Conservation (phyloP, 2,888 invertebrate species). For the Meghimatium bilineatum region DNA sequence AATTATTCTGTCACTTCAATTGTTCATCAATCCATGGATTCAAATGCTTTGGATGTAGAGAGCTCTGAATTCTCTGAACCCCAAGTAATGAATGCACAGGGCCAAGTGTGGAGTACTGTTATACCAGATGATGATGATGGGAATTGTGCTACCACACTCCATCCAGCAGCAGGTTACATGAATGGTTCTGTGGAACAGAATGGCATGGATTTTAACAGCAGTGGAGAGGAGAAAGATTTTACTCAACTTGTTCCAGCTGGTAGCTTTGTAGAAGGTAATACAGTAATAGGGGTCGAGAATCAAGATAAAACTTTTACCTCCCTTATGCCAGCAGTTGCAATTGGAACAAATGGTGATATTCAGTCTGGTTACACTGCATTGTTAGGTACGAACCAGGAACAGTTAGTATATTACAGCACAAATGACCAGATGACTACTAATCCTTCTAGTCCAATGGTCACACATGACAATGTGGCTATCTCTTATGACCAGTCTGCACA, state of each 20-base stretch:
- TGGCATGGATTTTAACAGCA: constrained; percentile 43
- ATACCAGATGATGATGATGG: constrained; percentile 21
- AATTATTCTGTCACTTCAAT: constrained; percentile 7
- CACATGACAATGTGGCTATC: constrained; percentile 30
- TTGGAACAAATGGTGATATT: constrained; percentile 43
- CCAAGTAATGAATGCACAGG: constrained; percentile 1
- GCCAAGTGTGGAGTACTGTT: constrained; percentile 26
- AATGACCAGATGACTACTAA: constrained; percentile 33
- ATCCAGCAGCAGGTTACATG: constrained; percentile 31
- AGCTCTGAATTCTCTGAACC: constrained; percentile 3
- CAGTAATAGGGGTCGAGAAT: constrained; percentile 2
- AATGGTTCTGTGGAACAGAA: constrained; percentile 43
- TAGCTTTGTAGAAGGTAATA: constrained; percentile 34
- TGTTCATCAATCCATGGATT: constrained; percentile 7
- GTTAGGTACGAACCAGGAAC: constrained; percentile 29
- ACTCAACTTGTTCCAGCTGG: constrained; percentile 47
- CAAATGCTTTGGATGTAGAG: not conserved
- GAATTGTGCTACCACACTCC: not conserved
- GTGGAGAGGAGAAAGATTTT: constrained; percentile 47
- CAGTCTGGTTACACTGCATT: constrained; percentile 40
- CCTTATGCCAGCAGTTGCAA: constrained; percentile 45
- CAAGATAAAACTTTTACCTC: constrained; percentile 47
- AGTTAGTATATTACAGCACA: constrained; percentile 41
- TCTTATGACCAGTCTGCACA: constrained; percentile 37
- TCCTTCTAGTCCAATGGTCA: constrained; percentile 20